Evolutionary conservation across 37 sponge, comb jelly and placozoan genomes (phyloP).

Genomic region (Hormiphora californensis): DNA sequence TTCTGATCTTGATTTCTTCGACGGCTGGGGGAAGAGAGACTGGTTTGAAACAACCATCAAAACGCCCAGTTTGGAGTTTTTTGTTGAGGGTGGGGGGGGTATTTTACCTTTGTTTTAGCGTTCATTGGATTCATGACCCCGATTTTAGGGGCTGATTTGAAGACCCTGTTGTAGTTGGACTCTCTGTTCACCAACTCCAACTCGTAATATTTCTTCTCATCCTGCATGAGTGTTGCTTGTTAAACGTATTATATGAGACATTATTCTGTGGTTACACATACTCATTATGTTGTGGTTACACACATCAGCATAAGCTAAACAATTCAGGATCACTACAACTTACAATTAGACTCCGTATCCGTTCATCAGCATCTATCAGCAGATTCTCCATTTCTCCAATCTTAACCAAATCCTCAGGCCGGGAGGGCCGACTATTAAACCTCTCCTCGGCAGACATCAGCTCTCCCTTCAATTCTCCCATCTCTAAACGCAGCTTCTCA

Average conservation of each 20-base stretch:
- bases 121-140: constrained; percentile 60
- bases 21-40: neutral
- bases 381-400: constrained; percentile 62
- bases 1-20: constrained; percentile 32
- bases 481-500: neutral
- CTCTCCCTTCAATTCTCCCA: neutral
- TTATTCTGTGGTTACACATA: neutral
- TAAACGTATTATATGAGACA: neutral
- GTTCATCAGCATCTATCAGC: constrained; percentile 55
- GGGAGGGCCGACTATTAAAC: constrained; percentile 62
- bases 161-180: constrained; percentile 88
- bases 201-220: constrained; percentile 78
- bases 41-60: neutral
- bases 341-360: constrained; percentile 65
- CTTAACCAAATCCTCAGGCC: constrained; percentile 74
- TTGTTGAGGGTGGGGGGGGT: neutral
- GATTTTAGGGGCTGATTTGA: constrained; percentile 72
- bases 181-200: constrained; percentile 89
- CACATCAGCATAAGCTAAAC: neutral
- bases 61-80: neutral
- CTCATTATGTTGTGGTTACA: neutral
- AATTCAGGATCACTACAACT: neutral
- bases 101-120: constrained; percentile 39
- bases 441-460: constrained; percentile 56
- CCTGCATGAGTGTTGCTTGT: constrained; percentile 52